Base-by-base conservation (phyloP, 2,113 vertebrate genomes). In the Chamaea fasciata region DNA sequence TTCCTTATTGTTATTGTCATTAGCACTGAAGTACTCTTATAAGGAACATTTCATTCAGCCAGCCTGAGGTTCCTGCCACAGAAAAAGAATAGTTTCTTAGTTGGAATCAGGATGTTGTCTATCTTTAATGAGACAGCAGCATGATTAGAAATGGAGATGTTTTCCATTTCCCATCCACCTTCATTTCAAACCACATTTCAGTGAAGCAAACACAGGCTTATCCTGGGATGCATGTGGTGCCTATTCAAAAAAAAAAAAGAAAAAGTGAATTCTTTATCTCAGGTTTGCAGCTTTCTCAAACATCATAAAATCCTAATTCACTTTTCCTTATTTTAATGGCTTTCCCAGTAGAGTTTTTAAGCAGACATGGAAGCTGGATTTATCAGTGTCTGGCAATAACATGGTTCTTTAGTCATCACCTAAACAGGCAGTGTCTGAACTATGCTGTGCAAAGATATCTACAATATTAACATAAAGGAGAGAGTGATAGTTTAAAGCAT, bases 71-170 rank as follows among this genome's bases (percentile, higher is more conserved):
- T 83, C 89, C 91, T 83, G 74, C 55, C 96, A 89, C 69, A 92
- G 89, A 95, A 96, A 94, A 97, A 96, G 78, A 96, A 95, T 83
- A 89, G 75, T 90, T 96, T 96, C 82, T 96, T 83, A 82, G 90
- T 93, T 92, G 95, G 69, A 96, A 95, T 74, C 90, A 83, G 52
- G 87, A 69, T 47, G 50, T 50, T 84, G 41, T 55, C 75, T 90
- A 44, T 53, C 69, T 76, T 90, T 97, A 96, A 97, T 62, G 84
- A 86, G 71, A 62, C 46, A 73, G 42, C 30, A 77, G n/a, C 62
- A 65, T 22, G 56, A 76, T 89, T 86, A 94, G 73, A 96, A 97
- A 89, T 14, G 28, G 73, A 62, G 31, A 94, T 77, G 44, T 65
- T 90, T 93, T 63, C 44, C n/a, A 83, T 69, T 95, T 70, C 50